These are phyloP conservation scores for Danaus chrysippus DNA, from an alignment of 2,888 invertebrate species.

Conservation along the genomic window DNA sequence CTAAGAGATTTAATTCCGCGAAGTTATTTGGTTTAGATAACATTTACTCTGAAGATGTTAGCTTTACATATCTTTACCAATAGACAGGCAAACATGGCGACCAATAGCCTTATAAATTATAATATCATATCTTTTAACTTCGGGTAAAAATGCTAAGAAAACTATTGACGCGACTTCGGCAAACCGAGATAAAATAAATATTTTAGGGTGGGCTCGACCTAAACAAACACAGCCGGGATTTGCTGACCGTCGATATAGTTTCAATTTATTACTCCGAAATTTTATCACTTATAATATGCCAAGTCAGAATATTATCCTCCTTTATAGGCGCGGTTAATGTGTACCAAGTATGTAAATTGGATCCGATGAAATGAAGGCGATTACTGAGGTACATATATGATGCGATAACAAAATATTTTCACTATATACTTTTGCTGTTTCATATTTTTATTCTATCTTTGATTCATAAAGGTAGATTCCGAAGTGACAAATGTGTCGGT, in stretches of 20 bases:
- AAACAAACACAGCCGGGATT: slow-evolving; percentile 76
- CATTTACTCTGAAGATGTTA: slow-evolving; percentile 63
- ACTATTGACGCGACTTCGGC: slow-evolving; percentile 77
- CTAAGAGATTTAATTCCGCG: slow-evolving; percentile 62
- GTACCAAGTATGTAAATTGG: slow-evolving; percentile 18
- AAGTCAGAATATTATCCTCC: slow-evolving; percentile 16
- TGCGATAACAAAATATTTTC: background rate
- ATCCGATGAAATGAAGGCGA: slow-evolving; percentile 5
- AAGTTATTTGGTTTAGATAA: slow-evolving; percentile 72
- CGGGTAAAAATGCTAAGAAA: slow-evolving; percentile 70
- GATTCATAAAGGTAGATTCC: background rate
- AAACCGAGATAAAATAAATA: slow-evolving; percentile 79
- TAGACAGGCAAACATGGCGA: slow-evolving; percentile 57
- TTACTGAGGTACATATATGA: too few relatives aligned
- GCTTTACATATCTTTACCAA: slow-evolving; percentile 64
- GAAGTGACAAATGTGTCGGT: slow-evolving; percentile 4
- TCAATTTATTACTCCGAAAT: slow-evolving; percentile 77
- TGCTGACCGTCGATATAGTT: slow-evolving; percentile 78
- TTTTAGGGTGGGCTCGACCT: slow-evolving; percentile 78
- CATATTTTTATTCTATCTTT: background rate
- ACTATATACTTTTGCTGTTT: background rate
- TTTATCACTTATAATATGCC: slow-evolving; percentile 53
- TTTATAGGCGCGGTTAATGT: slow-evolving; percentile 8
- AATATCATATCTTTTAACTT: slow-evolving; percentile 68
- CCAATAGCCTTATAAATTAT: slow-evolving; percentile 70